Percentiles rank a stretch among this genome's conserved stretches.
phyloP scores from a whole-genome alignment of 1,140 invertebrate genomes.

The Listronotus oregonensis region DNA sequence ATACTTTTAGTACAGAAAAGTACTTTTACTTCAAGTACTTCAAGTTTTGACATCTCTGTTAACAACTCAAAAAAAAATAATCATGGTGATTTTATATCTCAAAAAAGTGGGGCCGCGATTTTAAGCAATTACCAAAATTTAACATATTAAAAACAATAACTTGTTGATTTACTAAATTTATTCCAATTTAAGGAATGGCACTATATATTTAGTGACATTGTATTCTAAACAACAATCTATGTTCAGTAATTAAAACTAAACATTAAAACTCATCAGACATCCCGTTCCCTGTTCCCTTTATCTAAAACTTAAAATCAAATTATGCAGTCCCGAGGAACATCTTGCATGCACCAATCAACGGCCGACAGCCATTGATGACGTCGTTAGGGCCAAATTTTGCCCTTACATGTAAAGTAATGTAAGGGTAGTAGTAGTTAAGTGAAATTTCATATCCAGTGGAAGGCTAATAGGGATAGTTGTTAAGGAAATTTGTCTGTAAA shows the following conservation, averaged over 20 bases:
- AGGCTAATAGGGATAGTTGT: slow-evolving; percentile 17
- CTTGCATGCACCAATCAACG: slow-evolving; percentile 25
- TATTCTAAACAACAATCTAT: not conserved
- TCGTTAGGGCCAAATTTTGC: slow-evolving; percentile 22
- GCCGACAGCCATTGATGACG: slow-evolving; percentile 19
- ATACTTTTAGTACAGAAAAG: no score
- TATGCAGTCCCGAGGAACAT: slow-evolving; percentile 23
- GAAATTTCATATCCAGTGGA: slow-evolving; percentile 23
- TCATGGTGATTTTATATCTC: no score
- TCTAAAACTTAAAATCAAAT: slow-evolving; percentile 29
- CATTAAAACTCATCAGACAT: slow-evolving; percentile 23
- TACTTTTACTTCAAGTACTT: no score
- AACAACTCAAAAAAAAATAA: no score
- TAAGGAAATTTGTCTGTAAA: slow-evolving; percentile 14
- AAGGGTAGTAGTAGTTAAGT: slow-evolving; percentile 22
- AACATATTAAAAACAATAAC: no score
- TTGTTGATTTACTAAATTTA: no score
- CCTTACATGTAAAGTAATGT: slow-evolving; percentile 25
- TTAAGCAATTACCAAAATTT: no score
- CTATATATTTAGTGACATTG: not conserved
- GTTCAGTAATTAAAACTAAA: slow-evolving; percentile 16
- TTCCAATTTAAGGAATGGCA: no score
- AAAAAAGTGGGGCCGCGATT: no score
- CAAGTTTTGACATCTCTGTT: no score
- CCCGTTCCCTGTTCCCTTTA: slow-evolving; percentile 11